Conservation (phyloP, 2,888 invertebrate species). For the Drosophila peninsularis region DNA sequence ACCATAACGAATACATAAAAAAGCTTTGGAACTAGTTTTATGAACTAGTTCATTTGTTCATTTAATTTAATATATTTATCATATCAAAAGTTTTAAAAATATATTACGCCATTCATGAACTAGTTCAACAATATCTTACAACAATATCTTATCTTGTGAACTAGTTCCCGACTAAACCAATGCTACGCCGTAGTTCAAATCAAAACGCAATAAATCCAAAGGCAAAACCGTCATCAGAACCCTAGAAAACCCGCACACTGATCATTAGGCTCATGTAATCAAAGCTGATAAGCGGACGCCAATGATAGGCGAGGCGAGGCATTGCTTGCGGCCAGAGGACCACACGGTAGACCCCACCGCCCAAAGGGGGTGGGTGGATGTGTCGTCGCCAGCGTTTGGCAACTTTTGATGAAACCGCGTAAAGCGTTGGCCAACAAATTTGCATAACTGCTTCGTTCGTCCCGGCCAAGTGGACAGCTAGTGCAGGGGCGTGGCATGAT, state of each 20-base stretch:
- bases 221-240: not conserved
- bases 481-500: slow-evolving; percentile 2
- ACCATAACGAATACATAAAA: no score
- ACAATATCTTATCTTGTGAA: not conserved
- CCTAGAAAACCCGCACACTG: slow-evolving; percentile 11
- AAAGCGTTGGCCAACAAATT: slow-evolving; percentile 70
- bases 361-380: slow-evolving; percentile 31
- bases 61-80: no score
- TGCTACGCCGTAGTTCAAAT: not conserved
- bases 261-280: slow-evolving; percentile 49
- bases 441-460: slow-evolving; percentile 70
- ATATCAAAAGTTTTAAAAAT: no score
- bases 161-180: not conserved
- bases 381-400: slow-evolving; percentile 58
- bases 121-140: no score
- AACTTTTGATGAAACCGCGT: slow-evolving; percentile 78
- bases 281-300: slow-evolving; percentile 45
- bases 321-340: not conserved
- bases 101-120: not conserved
- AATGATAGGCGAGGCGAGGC: slow-evolving; percentile 34
- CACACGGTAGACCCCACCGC: not conserved
- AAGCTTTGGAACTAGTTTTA: no score
- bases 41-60: no score
- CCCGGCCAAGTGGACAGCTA: slow-evolving; percentile 48
- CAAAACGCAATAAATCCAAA: slow-evolving; percentile 4